Evolutionary conservation across 2,888 invertebrate genomes (phyloP), one percentile per base, ranked within the genome.

Genomic region (Hybos culiciformis): DNA sequence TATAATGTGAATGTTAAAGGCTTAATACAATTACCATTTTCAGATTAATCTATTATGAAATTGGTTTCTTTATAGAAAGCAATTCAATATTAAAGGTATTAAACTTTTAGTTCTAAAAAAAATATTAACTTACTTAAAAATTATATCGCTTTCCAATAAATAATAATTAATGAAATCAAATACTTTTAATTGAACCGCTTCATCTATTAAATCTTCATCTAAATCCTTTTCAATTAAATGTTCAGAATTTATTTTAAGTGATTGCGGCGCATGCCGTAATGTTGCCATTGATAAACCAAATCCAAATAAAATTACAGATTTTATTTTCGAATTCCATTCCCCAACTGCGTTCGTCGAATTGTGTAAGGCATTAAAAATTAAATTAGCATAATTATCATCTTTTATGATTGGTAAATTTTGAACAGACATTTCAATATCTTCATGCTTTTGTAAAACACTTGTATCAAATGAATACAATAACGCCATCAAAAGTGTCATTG

Each of bases 401-500:
- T 71, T 71, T 38, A 81, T 67, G 6, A 81, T 70, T 0, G 80
- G 80, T 23, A 86, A 64, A 51, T 74, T 75, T 55, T 78, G 75
- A 1, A 80, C 75, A 17, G 79, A 56, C 47, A 78, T 78, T 63
- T 83, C 85, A 43, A 83, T 78, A 57, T 83, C 82, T 62, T 87
- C 86, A 23, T 79, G 72, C 40, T 75, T 74, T 52, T 80, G 78
- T 42, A 92, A 64, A 18, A 84, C 73, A 50, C 85, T 86, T 9
- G 90, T 70, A 63, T 94, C 91, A 43, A 91, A 68, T 0, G 84
- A 79, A 60, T 87, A 87, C 3, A 93, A 62, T 33, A 92, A 63
- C 0, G 91, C 80, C 81, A 92, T 83, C 48, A 85, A 72, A 23
- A 93, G 64, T 2, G 83, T 80, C 4, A 90, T 63, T 1, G 82